Conservation (phyloP, 2,113 vertebrate species). For the Rhinoderma darwinii region DNA sequence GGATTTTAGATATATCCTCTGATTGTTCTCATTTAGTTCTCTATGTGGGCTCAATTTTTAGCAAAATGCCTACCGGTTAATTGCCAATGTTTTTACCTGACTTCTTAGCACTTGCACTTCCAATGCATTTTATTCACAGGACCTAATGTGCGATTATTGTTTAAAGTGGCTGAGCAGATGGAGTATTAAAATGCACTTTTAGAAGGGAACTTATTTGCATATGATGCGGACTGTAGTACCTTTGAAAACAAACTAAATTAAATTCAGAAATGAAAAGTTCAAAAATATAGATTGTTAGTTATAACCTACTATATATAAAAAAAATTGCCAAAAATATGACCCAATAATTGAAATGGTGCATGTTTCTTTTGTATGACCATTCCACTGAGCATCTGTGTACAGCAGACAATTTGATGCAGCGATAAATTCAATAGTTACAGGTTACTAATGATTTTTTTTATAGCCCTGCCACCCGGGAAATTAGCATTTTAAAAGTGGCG, state of each 20-base stretch:
- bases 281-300: not conserved
- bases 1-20: not conserved
- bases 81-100: not conserved
- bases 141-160: conserved; percentile 6
- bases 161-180: not conserved
- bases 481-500: conserved; percentile 46
- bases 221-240: not conserved
- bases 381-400: conserved; percentile 34
- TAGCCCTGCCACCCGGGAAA: conserved; percentile 46
- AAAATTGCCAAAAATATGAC: not conserved
- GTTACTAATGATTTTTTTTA: conserved; percentile 53
- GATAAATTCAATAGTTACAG: conserved; percentile 50
- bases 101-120: not conserved
- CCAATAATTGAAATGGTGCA: conserved; percentile 19
- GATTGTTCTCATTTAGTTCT: not conserved
- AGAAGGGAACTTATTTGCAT: not conserved
- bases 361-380: conserved; percentile 17
- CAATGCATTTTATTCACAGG: not conserved
- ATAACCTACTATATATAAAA: no score
- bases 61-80: not conserved
- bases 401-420: conserved; percentile 30
- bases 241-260: not conserved
- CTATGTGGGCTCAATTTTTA: not conserved
- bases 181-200: not conserved
- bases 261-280: not conserved